Conservation (phyloP, 2,113 vertebrate species). For the Scatophagus argus region DNA sequence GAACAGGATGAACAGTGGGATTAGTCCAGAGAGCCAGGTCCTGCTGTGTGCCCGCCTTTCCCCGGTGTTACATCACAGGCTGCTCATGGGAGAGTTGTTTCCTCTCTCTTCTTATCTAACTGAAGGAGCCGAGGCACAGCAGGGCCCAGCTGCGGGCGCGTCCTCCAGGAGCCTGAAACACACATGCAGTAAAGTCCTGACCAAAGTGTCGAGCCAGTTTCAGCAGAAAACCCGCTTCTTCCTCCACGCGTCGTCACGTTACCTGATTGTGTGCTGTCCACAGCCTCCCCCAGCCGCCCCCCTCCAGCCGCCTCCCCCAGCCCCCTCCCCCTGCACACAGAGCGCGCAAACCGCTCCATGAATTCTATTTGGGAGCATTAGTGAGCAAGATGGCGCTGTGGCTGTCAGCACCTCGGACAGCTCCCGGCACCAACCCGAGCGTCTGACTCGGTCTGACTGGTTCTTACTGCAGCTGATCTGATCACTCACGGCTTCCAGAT, state of each 20-base stretch:
- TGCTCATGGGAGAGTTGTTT: conserved; percentile 11
- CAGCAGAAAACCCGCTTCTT: background rate
- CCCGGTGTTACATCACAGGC: conserved; percentile 45
- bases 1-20: conserved; percentile 55
- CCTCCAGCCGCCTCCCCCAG: conserved; percentile 13
- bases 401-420: conserved; percentile 86
- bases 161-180: background rate
- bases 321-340: conserved; percentile 25
- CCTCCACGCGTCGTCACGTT: background rate
- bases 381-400: conserved; percentile 82
- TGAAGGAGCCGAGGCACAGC: background rate
- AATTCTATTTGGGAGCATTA: conserved; percentile 58
- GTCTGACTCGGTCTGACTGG: background rate
- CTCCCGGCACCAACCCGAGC: conserved; percentile 58
- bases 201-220: background rate
- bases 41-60: conserved; percentile 14
- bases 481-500: too few relatives aligned
- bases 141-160: background rate
- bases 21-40: conserved; percentile 10
- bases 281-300: background rate
- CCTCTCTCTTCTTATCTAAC: background rate
- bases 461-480: too few relatives aligned
- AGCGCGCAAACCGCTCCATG: conserved; percentile 54
- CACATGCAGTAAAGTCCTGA: background rate
- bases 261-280: background rate